These are phyloP conservation scores for Panorpa germanica DNA, from an alignment of 2,888 invertebrate species.

Conservation along the genomic window DNA sequence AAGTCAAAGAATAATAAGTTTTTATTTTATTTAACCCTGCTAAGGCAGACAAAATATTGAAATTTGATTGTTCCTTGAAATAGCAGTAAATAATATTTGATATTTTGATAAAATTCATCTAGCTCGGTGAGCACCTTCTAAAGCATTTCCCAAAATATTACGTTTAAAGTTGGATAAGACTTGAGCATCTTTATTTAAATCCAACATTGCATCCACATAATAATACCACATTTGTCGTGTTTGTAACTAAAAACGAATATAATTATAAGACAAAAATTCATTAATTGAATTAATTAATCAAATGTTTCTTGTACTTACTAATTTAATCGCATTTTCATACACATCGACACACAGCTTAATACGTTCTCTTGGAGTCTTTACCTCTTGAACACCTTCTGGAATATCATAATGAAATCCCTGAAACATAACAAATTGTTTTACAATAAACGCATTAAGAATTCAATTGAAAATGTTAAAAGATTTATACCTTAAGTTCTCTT, in stretches of 20 bases:
- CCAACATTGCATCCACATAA: slow-evolving; percentile 34
- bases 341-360: slow-evolving; percentile 27
- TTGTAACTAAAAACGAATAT: slow-evolving; percentile 18
- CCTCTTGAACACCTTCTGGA: too few species aligned
- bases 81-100: too few species aligned
- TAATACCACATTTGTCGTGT: slow-evolving; percentile 32
- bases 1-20: too few species aligned
- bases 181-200: slow-evolving; percentile 27
- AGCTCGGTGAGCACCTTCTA: slow-evolving; percentile 28
- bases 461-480: too few species aligned
- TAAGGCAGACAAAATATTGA: too few species aligned
- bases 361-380: slow-evolving; percentile 22
- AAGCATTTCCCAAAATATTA: slow-evolving; percentile 27
- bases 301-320: slow-evolving; percentile 13
- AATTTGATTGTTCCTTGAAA: too few species aligned
- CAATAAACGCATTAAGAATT: too few species aligned
- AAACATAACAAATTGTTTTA: too few species aligned
- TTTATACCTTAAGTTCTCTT: slow-evolving; percentile 33
- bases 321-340: slow-evolving; percentile 28
- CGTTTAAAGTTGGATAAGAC: slow-evolving; percentile 27
- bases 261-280: background rate
- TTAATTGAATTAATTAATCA: background rate
- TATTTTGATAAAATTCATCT: slow-evolving; percentile 27
- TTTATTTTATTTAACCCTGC: too few species aligned
- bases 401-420: too few species aligned